Evolutionary conservation across 2,797 vertebrate species (phyloP).

Genomic region (Myotis findleyi): DNA sequence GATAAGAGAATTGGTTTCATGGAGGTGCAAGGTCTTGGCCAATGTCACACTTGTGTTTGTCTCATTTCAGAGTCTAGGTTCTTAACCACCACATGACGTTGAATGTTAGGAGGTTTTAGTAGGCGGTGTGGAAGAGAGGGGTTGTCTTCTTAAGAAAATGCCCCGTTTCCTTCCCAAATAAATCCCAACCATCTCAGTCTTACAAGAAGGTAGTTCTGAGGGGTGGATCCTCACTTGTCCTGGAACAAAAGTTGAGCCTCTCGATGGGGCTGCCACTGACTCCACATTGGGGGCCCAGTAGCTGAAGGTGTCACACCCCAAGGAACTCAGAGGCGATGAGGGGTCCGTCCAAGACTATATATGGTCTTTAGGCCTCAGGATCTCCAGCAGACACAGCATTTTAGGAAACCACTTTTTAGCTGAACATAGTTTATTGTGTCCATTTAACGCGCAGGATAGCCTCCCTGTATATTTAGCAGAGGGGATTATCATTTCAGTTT

Average conservation of each 20-base stretch:
- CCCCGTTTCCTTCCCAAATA: not conserved
- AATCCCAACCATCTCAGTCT: not conserved
- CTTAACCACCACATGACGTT: not conserved
- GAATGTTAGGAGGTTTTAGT: not conserved
- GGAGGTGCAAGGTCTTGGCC: not conserved
- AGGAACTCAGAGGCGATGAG: not conserved
- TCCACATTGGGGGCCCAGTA: not conserved
- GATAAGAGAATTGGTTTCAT: not conserved
- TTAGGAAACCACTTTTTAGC: not conserved
- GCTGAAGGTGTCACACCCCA: not conserved
- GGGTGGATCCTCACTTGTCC: not conserved
- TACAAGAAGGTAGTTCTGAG: not conserved
- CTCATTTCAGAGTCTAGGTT: not conserved
- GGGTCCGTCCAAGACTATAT: not conserved
- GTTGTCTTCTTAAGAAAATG: not conserved
- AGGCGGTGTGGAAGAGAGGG: not conserved
- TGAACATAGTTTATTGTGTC: not conserved
- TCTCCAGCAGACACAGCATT: not conserved
- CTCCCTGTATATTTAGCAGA: not conserved
- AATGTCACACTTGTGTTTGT: not conserved
- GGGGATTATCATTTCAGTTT: not conserved
- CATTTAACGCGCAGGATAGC: not conserved
- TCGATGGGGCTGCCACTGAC: not conserved
- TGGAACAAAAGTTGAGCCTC: not conserved
- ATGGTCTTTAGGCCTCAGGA: not conserved